Evolutionary conservation across 2,113 vertebrate genomes (phyloP).

Genomic region (Chaetodon trifascialis): DNA sequence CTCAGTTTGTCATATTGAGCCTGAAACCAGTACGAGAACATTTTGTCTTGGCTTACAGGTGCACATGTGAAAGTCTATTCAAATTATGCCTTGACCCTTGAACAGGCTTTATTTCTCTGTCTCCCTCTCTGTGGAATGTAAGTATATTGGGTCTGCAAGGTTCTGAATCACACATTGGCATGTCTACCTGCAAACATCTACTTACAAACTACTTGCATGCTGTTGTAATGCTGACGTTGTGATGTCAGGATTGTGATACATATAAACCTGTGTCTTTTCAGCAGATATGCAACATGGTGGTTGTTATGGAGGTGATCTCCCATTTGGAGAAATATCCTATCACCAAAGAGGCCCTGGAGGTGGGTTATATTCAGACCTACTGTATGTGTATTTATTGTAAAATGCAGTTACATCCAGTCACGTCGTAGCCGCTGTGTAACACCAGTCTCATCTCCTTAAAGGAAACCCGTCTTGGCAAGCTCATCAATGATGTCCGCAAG

Average conservation of each 20-base stretch:
- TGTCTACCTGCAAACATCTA: background rate
- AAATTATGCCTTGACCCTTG: slow-evolving; percentile 58
- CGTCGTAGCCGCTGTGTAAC: background rate
- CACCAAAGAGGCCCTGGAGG: slow-evolving; percentile 98
- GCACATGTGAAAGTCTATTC: slow-evolving; percentile 81
- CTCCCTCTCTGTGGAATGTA: background rate
- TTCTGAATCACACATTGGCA: slow-evolving; percentile 1
- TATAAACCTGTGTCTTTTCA: slow-evolving; percentile 58
- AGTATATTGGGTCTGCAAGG: background rate
- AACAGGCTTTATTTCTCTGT: background rate
- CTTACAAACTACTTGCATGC: background rate
- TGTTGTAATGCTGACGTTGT: background rate
- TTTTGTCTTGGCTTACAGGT: slow-evolving; percentile 64
- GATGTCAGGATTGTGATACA: background rate
- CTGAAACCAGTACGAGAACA: slow-evolving; percentile 60
- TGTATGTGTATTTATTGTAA: background rate
- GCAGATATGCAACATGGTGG: slow-evolving; percentile 97
- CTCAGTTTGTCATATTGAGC: slow-evolving; percentile 61
- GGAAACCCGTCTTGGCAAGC: slow-evolving; percentile 96
- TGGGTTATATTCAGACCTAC: slow-evolving; percentile 65
- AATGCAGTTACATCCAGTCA: background rate
- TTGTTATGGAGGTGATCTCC: slow-evolving; percentile 96
- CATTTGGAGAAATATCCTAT: slow-evolving; percentile 97
- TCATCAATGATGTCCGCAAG: slow-evolving; percentile 96
- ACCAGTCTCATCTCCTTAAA: slow-evolving; percentile 62